Conservation (phyloP, 2,888 invertebrate species). For the Brassicogethes aeneus region DNA sequence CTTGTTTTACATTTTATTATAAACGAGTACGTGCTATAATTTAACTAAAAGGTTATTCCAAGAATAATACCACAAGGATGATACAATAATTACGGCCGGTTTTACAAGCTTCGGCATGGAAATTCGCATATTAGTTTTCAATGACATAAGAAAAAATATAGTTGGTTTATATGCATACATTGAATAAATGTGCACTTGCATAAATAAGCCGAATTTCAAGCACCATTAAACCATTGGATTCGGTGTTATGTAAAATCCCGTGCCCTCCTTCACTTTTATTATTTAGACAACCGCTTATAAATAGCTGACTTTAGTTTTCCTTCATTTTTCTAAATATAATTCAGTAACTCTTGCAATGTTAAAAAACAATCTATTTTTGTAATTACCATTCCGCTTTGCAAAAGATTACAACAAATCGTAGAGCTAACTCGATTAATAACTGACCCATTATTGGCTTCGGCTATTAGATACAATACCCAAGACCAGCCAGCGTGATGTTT, state of each 20-base stretch:
- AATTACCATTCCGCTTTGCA: neutral
- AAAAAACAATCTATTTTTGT: neutral
- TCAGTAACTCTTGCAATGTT: neutral
- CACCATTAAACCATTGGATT: no score
- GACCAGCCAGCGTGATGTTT: neutral
- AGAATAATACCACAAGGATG: no score
- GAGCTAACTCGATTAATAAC: neutral
- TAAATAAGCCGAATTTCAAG: neutral
- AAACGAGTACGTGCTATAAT: no score
- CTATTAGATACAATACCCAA: neutral
- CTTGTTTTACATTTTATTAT: no score
- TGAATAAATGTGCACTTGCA: neutral
- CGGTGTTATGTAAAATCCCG: neutral
- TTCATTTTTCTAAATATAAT: neutral
- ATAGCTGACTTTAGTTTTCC: neutral
- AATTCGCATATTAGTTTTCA: no score
- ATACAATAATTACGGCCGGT: no score
- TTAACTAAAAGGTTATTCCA: no score
- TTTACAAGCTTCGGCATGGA: no score
- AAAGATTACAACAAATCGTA: neutral
- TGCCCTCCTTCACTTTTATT: neutral
- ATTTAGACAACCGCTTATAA: neutral
- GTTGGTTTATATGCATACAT: no score
- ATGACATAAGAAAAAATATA: no score
- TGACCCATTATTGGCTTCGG: neutral